Evolutionary conservation across 2,797 vertebrate species (phyloP).

Genomic region (Arctocebus calabarensis): DNA sequence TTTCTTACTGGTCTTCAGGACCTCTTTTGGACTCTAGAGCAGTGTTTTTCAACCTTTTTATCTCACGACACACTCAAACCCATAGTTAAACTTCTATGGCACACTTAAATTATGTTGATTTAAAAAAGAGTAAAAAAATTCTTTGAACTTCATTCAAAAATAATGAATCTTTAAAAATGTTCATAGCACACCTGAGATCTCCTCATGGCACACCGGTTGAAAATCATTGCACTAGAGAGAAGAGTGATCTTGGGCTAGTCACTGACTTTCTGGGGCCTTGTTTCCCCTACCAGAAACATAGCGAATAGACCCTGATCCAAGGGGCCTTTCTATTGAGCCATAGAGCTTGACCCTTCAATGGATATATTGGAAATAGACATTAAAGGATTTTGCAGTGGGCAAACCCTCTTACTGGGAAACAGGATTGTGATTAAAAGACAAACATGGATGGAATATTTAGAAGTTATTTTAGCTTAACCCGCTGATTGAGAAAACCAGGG

Average conservation of each 20-base stretch:
- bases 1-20: background rate
- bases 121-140: no score
- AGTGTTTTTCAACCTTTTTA: no score
- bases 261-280: background rate
- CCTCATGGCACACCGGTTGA: no score
- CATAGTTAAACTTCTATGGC: no score
- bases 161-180: no score
- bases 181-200: no score
- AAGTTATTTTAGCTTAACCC: background rate
- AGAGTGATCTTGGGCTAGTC: rapidly evolving
- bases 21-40: background rate
- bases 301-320: background rate
- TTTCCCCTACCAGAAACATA: background rate
- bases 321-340: background rate
- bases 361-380: background rate
- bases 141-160: no score
- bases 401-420: background rate
- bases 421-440: background rate
- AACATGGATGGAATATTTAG: background rate
- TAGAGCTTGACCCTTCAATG: background rate
- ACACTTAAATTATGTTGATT: no score
- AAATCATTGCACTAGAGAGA: no score
- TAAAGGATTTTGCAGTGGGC: background rate
- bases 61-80: no score
- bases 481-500: background rate